Conservation (phyloP, 2,888 invertebrate genomes). For the Arenicola marina region DNA sequence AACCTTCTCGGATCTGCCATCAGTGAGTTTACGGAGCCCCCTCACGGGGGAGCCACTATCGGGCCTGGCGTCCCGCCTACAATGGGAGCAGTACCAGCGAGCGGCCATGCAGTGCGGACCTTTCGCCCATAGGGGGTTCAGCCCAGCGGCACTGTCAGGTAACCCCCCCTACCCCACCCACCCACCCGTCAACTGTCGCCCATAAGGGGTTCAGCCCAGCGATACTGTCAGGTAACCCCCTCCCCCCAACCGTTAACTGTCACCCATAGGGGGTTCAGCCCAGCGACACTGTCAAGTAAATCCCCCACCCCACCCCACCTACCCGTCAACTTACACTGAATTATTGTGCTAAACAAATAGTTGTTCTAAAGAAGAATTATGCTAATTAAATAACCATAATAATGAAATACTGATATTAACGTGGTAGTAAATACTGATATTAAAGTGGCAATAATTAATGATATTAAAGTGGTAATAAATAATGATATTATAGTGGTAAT, state of each 20-base stretch:
- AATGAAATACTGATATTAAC: background rate
- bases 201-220: background rate
- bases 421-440: background rate
- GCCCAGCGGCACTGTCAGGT: background rate
- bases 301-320: background rate
- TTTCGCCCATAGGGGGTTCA: background rate
- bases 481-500: background rate
- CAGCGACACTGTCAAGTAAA: background rate
- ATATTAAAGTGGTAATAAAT: background rate
- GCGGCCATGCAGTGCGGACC: background rate
- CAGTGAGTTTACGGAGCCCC: too few relatives aligned
- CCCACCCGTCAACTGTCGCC: too few relatives aligned
- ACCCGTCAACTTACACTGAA: too few relatives aligned
- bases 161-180: background rate
- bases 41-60: too few relatives aligned
- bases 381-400: background rate
- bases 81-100: background rate
- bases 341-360: too few relatives aligned
- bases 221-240: background rate
- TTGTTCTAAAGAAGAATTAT: background rate
- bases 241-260: background rate
- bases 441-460: background rate
- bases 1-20: too few relatives aligned
- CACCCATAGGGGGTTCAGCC: background rate
- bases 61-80: slow-evolving; percentile 3